Percentiles rank a stretch among this genome's conserved stretches.
Conservation (phyloP, 1,140 invertebrate species). For the Psix sp. region DNA sequence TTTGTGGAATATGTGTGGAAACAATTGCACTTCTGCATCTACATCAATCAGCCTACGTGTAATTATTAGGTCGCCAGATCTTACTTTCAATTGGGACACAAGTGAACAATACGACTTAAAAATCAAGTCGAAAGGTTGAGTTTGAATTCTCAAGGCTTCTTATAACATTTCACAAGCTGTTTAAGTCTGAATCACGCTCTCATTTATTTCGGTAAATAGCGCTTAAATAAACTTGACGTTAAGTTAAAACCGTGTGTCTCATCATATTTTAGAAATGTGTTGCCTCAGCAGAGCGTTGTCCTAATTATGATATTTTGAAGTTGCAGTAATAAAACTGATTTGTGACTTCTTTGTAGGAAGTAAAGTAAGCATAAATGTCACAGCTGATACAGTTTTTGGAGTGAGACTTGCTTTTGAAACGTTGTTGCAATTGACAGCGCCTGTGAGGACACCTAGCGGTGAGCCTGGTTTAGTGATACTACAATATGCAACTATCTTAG, state of each 20-base stretch:
- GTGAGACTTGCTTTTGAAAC: constrained; percentile 87
- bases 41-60: constrained; percentile 78
- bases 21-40: constrained; percentile 76
- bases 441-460: constrained; percentile 42
- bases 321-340: too few species aligned
- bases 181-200: too few species aligned
- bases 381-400: constrained; percentile 83
- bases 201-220: too few species aligned
- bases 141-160: neutral
- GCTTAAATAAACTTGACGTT: too few species aligned
- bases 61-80: constrained; percentile 73
- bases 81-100: constrained; percentile 80
- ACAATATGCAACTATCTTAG: constrained; percentile 63
- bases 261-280: too few species aligned
- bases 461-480: constrained; percentile 66
- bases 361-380: constrained; percentile 79
- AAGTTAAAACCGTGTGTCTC: too few species aligned
- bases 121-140: constrained; percentile 78
- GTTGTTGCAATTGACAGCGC: constrained; percentile 82
- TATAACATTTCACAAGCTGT: too few species aligned
- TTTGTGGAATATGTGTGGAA: constrained; percentile 78
- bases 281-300: too few species aligned
- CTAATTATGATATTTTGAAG: too few species aligned
- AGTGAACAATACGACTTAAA: constrained; percentile 81
- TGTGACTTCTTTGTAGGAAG: constrained; percentile 66